phyloP scores from a whole-genome alignment of 2,888 invertebrate species.

The Pterostichus madidus region DNA sequence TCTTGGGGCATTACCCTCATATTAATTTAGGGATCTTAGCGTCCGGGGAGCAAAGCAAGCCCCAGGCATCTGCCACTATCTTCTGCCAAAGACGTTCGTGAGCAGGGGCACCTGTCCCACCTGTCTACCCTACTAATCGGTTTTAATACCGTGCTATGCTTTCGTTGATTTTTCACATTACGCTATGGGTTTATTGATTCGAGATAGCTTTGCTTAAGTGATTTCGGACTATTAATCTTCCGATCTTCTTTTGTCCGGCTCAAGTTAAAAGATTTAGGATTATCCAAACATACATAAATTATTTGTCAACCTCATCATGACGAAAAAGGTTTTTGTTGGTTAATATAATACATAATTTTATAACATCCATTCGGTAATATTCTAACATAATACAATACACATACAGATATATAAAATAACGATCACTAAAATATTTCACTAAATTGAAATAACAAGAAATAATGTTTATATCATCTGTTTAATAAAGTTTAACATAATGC shows the following conservation, averaged over 20 bases:
- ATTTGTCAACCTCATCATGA: no score
- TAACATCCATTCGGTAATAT: background rate
- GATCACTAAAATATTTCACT: no score
- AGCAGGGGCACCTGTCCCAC: background rate
- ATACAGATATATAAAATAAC: no score
- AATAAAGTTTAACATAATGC: no score
- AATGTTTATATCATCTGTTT: no score
- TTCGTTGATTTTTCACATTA: slow-evolving; percentile 43
- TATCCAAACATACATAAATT: background rate
- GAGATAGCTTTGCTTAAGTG: slow-evolving; percentile 17
- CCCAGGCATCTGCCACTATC: slow-evolving; percentile 1
- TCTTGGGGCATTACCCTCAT: slow-evolving; percentile 60
- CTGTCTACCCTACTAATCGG: slow-evolving; percentile 25
- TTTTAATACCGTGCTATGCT: slow-evolving; percentile 21
- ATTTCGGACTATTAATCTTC: slow-evolving; percentile 26
- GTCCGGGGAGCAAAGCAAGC: slow-evolving; percentile 1
- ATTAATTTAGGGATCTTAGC: slow-evolving; percentile 60
- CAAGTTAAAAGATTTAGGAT: slow-evolving; percentile 14
- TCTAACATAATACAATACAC: no score
- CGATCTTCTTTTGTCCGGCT: slow-evolving; percentile 5
- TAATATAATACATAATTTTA: background rate
- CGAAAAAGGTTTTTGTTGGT: background rate
- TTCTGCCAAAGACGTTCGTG: slow-evolving; percentile 12
- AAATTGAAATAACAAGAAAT: no score
- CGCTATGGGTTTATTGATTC: slow-evolving; percentile 36